These are phyloP conservation scores for Tetragonula clypearis DNA, from an alignment of 1,140 invertebrate species.

Conservation along the genomic window DNA sequence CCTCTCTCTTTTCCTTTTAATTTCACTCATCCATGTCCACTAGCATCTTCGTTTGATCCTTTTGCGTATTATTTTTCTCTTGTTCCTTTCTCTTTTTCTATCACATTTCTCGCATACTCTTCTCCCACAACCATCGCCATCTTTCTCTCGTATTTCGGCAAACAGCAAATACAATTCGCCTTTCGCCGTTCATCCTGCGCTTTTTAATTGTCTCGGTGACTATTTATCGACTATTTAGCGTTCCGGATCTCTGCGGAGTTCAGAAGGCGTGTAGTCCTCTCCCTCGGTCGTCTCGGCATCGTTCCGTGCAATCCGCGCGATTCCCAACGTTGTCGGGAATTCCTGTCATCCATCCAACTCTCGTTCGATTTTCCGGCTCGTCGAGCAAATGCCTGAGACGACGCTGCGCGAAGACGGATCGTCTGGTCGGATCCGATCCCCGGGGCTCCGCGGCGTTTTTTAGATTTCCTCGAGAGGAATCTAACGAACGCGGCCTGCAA, in stretches of 20 bases:
- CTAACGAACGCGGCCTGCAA: not conserved
- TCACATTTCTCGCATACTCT: not conserved
- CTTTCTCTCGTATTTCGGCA: too few species aligned
- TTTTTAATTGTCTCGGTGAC: slow-evolving; percentile 2
- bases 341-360: slow-evolving; percentile 53
- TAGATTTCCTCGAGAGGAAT: slow-evolving; percentile 36
- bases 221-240: not conserved
- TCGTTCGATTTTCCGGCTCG: slow-evolving; percentile 61
- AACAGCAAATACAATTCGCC: not conserved
- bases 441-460: slow-evolving; percentile 26
- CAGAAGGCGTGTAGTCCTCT: too few species aligned
- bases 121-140: not conserved
- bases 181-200: not conserved
- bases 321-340: slow-evolving; percentile 34
- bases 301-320: not conserved
- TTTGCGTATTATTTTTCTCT: too few species aligned
- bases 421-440: slow-evolving; percentile 43
- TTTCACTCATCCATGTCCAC: not conserved
- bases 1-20: slow-evolving; percentile 9
- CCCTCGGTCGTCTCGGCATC: not conserved
- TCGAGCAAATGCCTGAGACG: slow-evolving; percentile 53
- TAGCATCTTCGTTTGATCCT: too few species aligned
- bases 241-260: not conserved
- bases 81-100: not conserved
- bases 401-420: slow-evolving; percentile 47